Conservation (phyloP, 2,888 invertebrate species). For the Melanargia galathea region DNA sequence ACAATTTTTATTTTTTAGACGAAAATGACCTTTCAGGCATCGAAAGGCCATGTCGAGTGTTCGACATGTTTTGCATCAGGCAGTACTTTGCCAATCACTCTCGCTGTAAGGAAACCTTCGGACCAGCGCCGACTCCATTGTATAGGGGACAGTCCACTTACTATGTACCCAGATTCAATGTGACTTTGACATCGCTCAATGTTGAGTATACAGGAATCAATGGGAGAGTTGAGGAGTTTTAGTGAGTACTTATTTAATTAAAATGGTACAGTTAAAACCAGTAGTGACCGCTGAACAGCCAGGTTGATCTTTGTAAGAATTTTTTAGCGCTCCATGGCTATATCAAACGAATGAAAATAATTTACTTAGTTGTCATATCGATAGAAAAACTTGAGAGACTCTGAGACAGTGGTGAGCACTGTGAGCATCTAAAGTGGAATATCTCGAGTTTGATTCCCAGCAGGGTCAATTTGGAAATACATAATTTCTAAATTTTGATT, state of each 20-base stretch:
- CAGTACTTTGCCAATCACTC: conserved; percentile 41
- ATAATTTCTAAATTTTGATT: too few relatives aligned
- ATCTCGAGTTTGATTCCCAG: too few relatives aligned
- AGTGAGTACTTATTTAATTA: conserved; percentile 38
- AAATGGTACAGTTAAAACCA: too few relatives aligned
- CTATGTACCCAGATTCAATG: conserved; percentile 37
- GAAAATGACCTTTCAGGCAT: neutral
- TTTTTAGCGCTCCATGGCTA: too few relatives aligned
- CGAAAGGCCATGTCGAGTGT: conserved; percentile 39
- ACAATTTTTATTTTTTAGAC: neutral
- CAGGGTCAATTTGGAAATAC: too few relatives aligned
- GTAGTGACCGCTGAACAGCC: too few relatives aligned
- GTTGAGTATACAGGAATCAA: conserved; percentile 33
- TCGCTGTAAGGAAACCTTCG: conserved; percentile 35
- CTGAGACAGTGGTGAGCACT: too few relatives aligned
- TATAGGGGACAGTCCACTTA: conserved; percentile 29
- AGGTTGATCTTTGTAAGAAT: too few relatives aligned
- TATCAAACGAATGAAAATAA: too few relatives aligned
- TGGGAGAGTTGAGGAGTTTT: conserved; percentile 44
- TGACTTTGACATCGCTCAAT: conserved; percentile 32
- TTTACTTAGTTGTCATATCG: too few relatives aligned
- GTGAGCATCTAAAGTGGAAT: too few relatives aligned
- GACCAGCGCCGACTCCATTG: conserved; percentile 40
- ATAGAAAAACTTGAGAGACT: too few relatives aligned
- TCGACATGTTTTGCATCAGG: conserved; percentile 43